These are phyloP conservation scores for Ruditapes philippinarum DNA, from an alignment of 1,140 invertebrate species.

Conservation along the genomic window DNA sequence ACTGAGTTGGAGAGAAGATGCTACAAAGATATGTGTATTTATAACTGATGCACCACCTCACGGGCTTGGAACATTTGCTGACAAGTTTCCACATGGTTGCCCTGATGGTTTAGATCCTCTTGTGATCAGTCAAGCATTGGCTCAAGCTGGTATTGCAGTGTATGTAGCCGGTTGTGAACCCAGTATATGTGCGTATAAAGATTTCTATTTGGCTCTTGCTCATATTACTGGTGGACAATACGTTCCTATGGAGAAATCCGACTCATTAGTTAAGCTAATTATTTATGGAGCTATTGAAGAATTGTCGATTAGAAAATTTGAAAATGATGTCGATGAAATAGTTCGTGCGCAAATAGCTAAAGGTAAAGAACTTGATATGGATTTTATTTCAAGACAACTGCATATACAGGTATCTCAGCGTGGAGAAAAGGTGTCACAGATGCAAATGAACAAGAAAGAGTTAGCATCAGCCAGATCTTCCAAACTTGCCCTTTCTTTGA, in stretches of 20 bases:
- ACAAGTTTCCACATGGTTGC: constrained; percentile 70
- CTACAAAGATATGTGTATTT: constrained; percentile 77
- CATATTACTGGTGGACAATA: constrained; percentile 78
- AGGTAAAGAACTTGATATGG: background rate
- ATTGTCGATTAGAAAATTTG: constrained; percentile 40
- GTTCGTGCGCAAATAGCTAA: background rate
- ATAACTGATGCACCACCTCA: constrained; percentile 79
- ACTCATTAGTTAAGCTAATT: constrained; percentile 65
- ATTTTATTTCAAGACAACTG: background rate
- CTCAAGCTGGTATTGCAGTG: constrained; percentile 72
- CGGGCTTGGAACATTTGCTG: constrained; percentile 60
- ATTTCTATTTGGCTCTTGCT: constrained; percentile 76
- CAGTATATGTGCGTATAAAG: constrained; percentile 70
- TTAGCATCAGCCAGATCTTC: background rate
- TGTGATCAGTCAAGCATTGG: constrained; percentile 63
- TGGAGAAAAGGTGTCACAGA: background rate
- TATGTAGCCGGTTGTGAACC: constrained; percentile 79
- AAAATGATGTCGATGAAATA: background rate
- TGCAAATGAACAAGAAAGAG: background rate
- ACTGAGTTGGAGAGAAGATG: constrained; percentile 71
- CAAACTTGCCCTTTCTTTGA: too few species aligned
- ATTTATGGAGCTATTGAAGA: constrained; percentile 69
- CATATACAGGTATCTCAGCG: background rate
- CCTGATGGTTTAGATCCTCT: constrained; percentile 77
- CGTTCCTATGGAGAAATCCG: constrained; percentile 69